phyloP scores from a whole-genome alignment of 2,888 invertebrate genomes.

The Clitarchus hookeri region DNA sequence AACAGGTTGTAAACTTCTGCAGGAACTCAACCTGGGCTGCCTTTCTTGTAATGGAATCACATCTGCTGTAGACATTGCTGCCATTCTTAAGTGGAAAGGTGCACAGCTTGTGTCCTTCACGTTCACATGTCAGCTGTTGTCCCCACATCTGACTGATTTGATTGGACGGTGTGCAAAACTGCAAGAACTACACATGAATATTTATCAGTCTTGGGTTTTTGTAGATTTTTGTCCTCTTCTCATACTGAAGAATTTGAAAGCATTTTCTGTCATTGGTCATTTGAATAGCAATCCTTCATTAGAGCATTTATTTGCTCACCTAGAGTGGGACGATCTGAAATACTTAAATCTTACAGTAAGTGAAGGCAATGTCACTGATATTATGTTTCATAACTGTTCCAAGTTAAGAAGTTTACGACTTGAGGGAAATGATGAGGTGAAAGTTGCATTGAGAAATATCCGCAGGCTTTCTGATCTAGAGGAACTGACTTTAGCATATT shows the following conservation, averaged over 20 bases:
- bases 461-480: background rate
- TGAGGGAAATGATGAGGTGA: background rate
- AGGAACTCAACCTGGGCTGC: background rate
- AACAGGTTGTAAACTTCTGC: background rate
- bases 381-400: background rate
- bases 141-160: background rate
- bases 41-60: background rate
- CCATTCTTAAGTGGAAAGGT: background rate
- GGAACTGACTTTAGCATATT: background rate
- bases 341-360: background rate
- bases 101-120: background rate
- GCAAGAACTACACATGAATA: background rate
- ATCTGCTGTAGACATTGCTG: background rate
- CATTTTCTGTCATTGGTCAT: conserved; percentile 14
- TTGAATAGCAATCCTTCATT: background rate
- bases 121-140: background rate
- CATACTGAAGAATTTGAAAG: background rate
- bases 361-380: background rate
- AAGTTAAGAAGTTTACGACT: background rate
- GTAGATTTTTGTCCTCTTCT: background rate
- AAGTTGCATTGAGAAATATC: background rate
- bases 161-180: background rate
- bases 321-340: background rate
- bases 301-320: background rate
- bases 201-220: conserved; percentile 1